These are phyloP conservation scores for Sinelater perroti DNA, from an alignment of 2,888 invertebrate species.

Conservation along the genomic window DNA sequence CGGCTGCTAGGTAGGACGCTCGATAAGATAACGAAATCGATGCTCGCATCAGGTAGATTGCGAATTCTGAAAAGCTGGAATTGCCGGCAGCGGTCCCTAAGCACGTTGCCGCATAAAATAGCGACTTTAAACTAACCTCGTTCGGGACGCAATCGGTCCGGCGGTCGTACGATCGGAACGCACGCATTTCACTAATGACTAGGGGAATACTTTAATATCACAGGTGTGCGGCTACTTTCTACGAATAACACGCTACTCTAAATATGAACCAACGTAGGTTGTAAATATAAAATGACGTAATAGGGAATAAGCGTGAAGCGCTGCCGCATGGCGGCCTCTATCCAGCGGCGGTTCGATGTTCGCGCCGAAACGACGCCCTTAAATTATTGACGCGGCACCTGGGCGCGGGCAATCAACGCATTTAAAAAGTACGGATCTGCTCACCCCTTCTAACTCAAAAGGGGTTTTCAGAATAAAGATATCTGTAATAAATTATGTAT, in stretches of 20 bases:
- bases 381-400: conserved; percentile 24
- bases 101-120: no score
- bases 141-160: background rate
- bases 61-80: no score
- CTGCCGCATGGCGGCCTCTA: conserved; percentile 27
- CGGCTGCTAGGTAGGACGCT: conserved; percentile 1
- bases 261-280: conserved; percentile 21
- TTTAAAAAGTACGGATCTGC: no score
- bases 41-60: no score
- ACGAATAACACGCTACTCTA: conserved; percentile 33
- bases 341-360: background rate
- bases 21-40: conserved; percentile 13
- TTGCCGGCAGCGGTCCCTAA: no score
- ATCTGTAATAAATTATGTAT: no score
- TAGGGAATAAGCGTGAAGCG: conserved; percentile 12
- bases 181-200: conserved; percentile 37
- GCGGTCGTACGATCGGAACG: conserved; percentile 19
- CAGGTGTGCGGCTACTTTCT: conserved; percentile 35
- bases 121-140: conserved; percentile 13
- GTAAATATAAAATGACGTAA: conserved; percentile 35
- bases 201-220: conserved; percentile 30
- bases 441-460: no score
- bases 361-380: conserved; percentile 15
- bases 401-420: no score
- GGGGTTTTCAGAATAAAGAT: no score